Base-by-base conservation (phyloP, 2,113 vertebrate species). In the Misgurnus anguillicaudatus region DNA sequence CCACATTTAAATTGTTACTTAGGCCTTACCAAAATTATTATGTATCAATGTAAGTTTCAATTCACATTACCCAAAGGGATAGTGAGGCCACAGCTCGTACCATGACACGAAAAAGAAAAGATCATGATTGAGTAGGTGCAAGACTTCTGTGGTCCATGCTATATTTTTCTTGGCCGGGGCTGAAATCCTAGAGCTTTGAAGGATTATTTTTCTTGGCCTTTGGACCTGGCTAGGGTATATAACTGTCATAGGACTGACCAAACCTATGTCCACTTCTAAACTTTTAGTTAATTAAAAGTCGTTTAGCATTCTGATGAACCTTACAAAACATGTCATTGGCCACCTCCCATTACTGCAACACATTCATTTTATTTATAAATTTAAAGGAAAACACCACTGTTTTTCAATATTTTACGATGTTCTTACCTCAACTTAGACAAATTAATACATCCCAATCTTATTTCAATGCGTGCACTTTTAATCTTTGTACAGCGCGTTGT, bases 181-280 rank as follows among this genome's bases (percentile, higher is more conserved):
- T 36, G 51, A 80, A 63, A 77, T 79, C 60, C 73, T 14, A 51
- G 80, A 82, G 75, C 60, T 72, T 53, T 61, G 13, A 66, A 79
- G 10, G 75, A 71, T 75, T 78, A 17, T 71, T 82, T 84, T 79
- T 70, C 68, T 81, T 81, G 77, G 70, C 76, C 53, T 45, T 16
- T 6, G 11, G 41, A 41, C 41, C 9, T 16, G 19, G 0, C n/a
- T 19, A 17, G 61, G 51, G 42, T 82, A 62, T 67, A 76, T 75
- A 47, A 76, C 60, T 63, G 65, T n/a, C 36, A 62, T 48, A 48
- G 17, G 21, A 65, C 19, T 41, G 21, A 63, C 53, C 36, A 77
- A 16, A 63, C 11, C 17, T 21, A 41, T 19, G 24, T 72, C 6
- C n/a, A 31, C 19, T n/a, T n/a, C n/a, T 60, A 62, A 3, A 61